A percentile compares a stretch with the other conserved stretches of the same genome.
These are phyloP conservation scores for Mastomys coucha DNA, from an alignment of 2,113 vertebrate genomes.

Conservation along the genomic window DNA sequence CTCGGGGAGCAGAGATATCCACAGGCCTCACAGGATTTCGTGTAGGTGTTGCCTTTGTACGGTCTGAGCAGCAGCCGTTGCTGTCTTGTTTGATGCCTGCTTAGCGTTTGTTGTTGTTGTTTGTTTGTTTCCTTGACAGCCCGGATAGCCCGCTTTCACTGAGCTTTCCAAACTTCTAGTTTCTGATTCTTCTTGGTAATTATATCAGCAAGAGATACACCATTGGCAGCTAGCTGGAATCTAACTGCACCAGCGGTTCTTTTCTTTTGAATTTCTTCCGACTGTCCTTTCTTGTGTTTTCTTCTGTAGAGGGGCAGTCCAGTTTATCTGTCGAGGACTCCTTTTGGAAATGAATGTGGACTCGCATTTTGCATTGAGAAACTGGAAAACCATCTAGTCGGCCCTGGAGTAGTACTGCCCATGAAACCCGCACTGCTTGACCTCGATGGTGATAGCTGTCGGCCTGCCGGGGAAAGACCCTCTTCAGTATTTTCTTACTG, in stretches of 20 bases:
- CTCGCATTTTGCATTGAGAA: not conserved
- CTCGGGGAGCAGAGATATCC: slow-evolving; percentile 95
- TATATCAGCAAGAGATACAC: slow-evolving; percentile 97
- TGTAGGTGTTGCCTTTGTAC: slow-evolving; percentile 95
- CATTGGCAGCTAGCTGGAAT: slow-evolving; percentile 96
- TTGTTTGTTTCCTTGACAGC: not conserved
- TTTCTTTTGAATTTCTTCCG: not conserved
- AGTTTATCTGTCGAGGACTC: not conserved
- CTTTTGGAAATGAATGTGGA: not conserved
- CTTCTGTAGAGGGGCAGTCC: not conserved
- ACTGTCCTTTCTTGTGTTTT: not conserved
- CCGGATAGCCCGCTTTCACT: slow-evolving; percentile 91
- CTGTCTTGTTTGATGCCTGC: not conserved
- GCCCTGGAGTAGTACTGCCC: too few species aligned
- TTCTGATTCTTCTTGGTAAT: slow-evolving; percentile 99
- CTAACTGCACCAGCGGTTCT: slow-evolving; percentile 94
- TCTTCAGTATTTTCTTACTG: not conserved
- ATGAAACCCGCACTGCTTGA: not conserved
- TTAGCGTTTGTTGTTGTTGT: not conserved
- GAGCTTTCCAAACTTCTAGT: slow-evolving; percentile 96
- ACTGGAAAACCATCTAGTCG: not conserved
- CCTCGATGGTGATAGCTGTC: not conserved
- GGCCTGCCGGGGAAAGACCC: too few species aligned
- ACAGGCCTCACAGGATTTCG: slow-evolving; percentile 97
- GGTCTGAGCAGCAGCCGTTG: not conserved